Conservation (phyloP, 2,888 invertebrate genomes). For the Diogma glabrata region DNA sequence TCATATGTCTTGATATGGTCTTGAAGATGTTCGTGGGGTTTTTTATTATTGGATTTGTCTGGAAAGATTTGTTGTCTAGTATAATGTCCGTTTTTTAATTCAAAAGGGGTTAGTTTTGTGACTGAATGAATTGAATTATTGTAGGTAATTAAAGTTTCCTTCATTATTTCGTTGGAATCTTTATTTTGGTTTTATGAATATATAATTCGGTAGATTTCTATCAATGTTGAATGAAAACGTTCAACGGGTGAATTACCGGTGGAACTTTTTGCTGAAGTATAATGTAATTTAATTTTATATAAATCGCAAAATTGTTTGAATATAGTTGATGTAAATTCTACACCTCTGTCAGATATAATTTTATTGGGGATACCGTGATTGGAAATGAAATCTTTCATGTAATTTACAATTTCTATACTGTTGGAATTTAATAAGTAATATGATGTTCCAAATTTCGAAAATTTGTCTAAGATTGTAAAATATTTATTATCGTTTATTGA, state of each 20-base stretch:
- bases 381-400: constrained; percentile 6
- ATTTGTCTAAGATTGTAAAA: constrained; percentile 15
- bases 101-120: constrained; percentile 15
- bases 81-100: constrained; percentile 14
- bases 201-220: constrained; percentile 18
- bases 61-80: constrained; percentile 4
- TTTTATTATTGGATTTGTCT: too few relatives aligned
- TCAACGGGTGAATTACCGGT: constrained; percentile 17
- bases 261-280: constrained; percentile 16
- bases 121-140: constrained; percentile 15
- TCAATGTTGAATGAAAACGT: constrained; percentile 17
- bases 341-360: constrained; percentile 12
- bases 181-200: constrained; percentile 12
- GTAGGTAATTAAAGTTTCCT: constrained; percentile 8
- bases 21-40: neutral
- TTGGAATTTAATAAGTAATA: neutral
- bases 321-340: constrained; percentile 12
- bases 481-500: constrained; percentile 13
- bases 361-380: constrained; percentile 13
- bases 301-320: constrained; percentile 17
- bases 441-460: constrained; percentile 12
- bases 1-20: neutral
- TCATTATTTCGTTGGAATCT: constrained; percentile 15
- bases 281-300: constrained; percentile 13
- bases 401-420: neutral